phyloP scores from a whole-genome alignment of 2,888 invertebrate genomes.

The Coecobrya sp. region DNA sequence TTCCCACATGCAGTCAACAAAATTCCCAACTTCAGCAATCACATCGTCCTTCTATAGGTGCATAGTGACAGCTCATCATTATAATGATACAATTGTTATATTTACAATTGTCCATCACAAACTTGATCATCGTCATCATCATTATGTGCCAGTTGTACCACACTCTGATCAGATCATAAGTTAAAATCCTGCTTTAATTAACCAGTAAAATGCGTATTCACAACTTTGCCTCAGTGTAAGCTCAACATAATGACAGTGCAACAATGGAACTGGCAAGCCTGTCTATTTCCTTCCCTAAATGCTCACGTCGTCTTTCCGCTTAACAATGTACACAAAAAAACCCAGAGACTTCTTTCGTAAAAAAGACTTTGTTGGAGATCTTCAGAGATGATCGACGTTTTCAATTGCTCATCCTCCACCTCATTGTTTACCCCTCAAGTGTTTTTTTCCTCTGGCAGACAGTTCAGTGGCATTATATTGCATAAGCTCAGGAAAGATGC shows the following conservation, averaged over 20 bases:
- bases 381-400: conserved; percentile 75
- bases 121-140: conserved; percentile 2
- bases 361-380: conserved; percentile 72
- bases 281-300: neutral
- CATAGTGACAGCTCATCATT: conserved; percentile 45
- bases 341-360: neutral
- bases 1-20: too few species aligned
- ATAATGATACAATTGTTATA: conserved; percentile 36
- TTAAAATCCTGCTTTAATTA: conserved; percentile 15
- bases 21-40: too few species aligned
- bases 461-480: conserved; percentile 59
- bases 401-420: conserved; percentile 67
- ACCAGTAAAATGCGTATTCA: neutral
- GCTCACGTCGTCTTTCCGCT: conserved; percentile 11
- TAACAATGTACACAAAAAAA: conserved; percentile 17
- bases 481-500: conserved; percentile 57
- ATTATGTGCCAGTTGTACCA: neutral
- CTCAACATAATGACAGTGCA: neutral
- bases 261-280: neutral
- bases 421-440: conserved; percentile 45
- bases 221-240: neutral
- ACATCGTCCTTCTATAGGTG: neutral
- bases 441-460: conserved; percentile 40
- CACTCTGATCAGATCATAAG: neutral
- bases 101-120: conserved; percentile 14